Evolutionary conservation across 2,113 vertebrate species (phyloP).

Genomic region (Pteronura brasiliensis): DNA sequence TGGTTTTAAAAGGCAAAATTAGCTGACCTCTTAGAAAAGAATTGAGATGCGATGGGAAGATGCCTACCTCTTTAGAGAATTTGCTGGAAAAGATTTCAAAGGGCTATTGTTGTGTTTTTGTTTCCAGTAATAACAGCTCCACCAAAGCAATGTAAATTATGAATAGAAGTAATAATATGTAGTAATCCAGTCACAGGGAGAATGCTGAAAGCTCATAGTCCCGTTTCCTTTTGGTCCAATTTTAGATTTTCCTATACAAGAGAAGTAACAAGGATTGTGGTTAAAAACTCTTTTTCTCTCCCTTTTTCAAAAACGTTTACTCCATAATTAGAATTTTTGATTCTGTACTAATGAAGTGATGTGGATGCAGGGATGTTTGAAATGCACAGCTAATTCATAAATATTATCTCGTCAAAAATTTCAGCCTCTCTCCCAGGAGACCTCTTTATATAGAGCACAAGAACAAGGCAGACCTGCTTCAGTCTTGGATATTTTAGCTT

Average conservation of each 20-base stretch:
- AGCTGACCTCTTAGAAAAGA: constrained; percentile 7
- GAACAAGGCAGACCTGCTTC: background rate
- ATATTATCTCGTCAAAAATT: background rate
- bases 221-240: constrained; percentile 46
- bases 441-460: background rate
- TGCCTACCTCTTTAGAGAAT: constrained; percentile 54
- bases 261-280: constrained; percentile 27
- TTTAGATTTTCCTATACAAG: constrained; percentile 66
- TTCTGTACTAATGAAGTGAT: constrained; percentile 38
- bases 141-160: constrained; percentile 59
- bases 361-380: background rate
- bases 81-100: constrained; percentile 48
- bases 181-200: constrained; percentile 56
- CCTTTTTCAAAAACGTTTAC: constrained; percentile 22
- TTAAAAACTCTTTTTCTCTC: background rate
- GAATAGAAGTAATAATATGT: constrained; percentile 74
- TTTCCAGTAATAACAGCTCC: constrained; percentile 65
- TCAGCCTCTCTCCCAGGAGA: background rate
- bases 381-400: constrained; percentile 32
- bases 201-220: constrained; percentile 51
- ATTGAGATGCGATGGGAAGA: constrained; percentile 13
- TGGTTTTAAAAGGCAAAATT: constrained; percentile 55
- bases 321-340: constrained; percentile 59
- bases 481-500: background rate
- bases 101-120: constrained; percentile 71